Evolutionary conservation across 2,888 invertebrate genomes (phyloP), one percentile per base, ranked within the genome.

Genomic region (Acronicta aceris): DNA sequence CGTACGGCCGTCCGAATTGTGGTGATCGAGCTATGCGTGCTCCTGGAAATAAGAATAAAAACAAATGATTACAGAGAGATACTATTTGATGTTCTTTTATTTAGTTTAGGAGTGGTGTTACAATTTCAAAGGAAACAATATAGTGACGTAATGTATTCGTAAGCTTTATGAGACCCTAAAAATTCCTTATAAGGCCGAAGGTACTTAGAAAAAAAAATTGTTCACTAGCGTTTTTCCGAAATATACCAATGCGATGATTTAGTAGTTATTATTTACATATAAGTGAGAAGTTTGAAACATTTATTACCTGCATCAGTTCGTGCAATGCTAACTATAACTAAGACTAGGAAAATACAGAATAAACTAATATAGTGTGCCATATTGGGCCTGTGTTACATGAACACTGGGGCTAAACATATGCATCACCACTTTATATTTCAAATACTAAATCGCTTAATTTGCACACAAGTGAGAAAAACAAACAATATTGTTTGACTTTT

Each of bases 21-120:
- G 77, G 78, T 9, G 74, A 77, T 6, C 75, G 67, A 7, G 10
- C 65, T 58, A 61, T 10, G 2, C 75, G 75, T 0, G 56, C 21
- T 10, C 49, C 75, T 75, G 61, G 0, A 62, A 59, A 33, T n/a
- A 3, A 12, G 25, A 33, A 30, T 12, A 2, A 12, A 36, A 33
- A 33, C 21, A 2, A 5, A n/a, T 12, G 12, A 8, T 8, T 30
- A 10, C 1, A 33, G 12, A 33, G 0, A 33, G 0, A 33, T 30
- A 9, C 1, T 30, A 9, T 21, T 2, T 30, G 8, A 9, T 30
- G 30, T 10, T 30, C n/a, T n/a, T n/a, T n/a, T n/a, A n/a, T n/a
- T n/a, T n/a, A n/a, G n/a, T n/a, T n/a, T n/a, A n/a, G n/a, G n/a
- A n/a, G n/a, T n/a, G n/a, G n/a, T n/a, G n/a, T n/a, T n/a, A n/a